Base-by-base conservation (phyloP, 2,797 vertebrate genomes). In the Myiotriccus ornatus region DNA sequence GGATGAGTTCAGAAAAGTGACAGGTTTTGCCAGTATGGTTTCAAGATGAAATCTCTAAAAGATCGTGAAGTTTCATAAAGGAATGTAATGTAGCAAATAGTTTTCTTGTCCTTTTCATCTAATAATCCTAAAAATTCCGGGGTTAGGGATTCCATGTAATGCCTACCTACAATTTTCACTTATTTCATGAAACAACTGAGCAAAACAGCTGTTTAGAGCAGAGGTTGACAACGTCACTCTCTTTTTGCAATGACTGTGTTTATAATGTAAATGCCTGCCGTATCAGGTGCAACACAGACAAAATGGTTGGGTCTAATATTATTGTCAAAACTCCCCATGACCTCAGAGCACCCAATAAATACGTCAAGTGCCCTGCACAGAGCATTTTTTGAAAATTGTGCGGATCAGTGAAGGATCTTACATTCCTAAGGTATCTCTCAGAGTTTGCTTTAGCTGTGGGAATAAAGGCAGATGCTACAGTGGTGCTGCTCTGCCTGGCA, bases 381-480 rank as follows among this genome's bases (percentile, higher is more conserved):
- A 65, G n/a, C 47, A 6, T 60, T 68, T 62, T 41, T 8, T 57
- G 74, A 28, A 59, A 68, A 34, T 6, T 47, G 55, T 28, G 44
- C 32, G 16, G 76, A 24, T 71, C 30, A 23, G 65, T 0, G 2
- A 25, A 35, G 65, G 52, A 23, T 47, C 50, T 46, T 13, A 3
- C 2, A 0, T 28, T 64, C 44, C n/a, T 20, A 1, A 62, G 34
- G 2, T 7, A 4, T 7, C 15, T n/a, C 37, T n/a, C 23, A 22
- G 89, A 35, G 57, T 24, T 79, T 34, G 43, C 30, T 62, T 13
- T n/a, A 47, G 71, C 39, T 14, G 6, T 37, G 68, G 28, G n/a
- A 20, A 46, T 3, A 16, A 12, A 28, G 55, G 57, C 49, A 43
- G 55, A 2, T 5, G 46, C 39, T 39, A 0, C 35, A 22, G 11